phyloP scores from a whole-genome alignment of 30 jellyfish, hydroid and myxozoan genomes.

The Hydractinia echinata region DNA sequence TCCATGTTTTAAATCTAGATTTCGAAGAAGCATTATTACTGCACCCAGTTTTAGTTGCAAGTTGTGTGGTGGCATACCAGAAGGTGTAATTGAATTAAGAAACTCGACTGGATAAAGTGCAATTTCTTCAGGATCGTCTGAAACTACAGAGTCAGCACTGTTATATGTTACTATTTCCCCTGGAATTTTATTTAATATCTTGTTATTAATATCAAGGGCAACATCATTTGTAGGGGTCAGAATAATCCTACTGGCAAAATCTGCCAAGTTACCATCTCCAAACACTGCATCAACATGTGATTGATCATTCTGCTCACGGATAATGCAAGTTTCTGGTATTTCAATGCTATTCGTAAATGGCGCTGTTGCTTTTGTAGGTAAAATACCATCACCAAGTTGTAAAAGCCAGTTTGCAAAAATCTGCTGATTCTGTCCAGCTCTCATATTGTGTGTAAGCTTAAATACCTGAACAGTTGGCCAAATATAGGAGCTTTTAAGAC shows the following conservation, averaged over 20 bases:
- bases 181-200: too few species aligned
- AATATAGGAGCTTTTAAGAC: too few species aligned
- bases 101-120: too few species aligned
- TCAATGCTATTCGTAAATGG: constrained; percentile 12
- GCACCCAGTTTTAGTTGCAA: constrained; percentile 53
- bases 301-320: background rate
- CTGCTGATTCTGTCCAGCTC: background rate
- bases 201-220: too few species aligned
- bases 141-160: too few species aligned
- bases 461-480: constrained; percentile 23
- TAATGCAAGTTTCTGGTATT: constrained; percentile 5
- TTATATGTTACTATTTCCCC: too few species aligned
- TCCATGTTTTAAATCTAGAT: background rate
- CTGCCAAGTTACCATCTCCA: constrained; percentile 5
- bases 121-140: too few species aligned
- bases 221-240: too few species aligned
- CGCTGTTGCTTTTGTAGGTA: constrained; percentile 2
- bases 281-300: background rate
- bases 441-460: constrained; percentile 12
- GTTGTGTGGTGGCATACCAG: constrained; percentile 52
- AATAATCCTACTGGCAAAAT: constrained; percentile 18
- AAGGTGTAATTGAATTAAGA: too few species aligned
- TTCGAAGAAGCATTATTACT: constrained; percentile 34
- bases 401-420: background rate
- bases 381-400: constrained; percentile 26